Conservation (phyloP, 2,888 invertebrate species). For the Pristionchus mayeri region DNA sequence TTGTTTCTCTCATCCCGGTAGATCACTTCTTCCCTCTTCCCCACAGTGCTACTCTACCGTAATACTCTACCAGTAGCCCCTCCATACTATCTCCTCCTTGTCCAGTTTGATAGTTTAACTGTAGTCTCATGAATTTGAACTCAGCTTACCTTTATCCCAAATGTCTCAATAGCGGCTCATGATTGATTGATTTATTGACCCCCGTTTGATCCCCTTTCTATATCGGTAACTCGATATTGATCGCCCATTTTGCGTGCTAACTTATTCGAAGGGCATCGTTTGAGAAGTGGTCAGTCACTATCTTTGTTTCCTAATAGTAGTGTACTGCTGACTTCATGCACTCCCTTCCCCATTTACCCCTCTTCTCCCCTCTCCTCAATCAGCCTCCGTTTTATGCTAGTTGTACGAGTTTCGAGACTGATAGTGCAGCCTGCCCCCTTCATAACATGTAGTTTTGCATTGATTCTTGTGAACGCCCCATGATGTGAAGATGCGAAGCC, state of each 20-base stretch:
- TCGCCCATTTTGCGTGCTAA: conserved; percentile 19
- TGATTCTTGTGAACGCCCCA: conserved; percentile 6
- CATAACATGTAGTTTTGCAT: conserved; percentile 39
- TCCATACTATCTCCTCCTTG: conserved; percentile 1
- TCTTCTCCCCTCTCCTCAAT: not conserved
- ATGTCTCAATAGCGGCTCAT: conserved; percentile 16
- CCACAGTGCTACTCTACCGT: not conserved
- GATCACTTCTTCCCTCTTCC: not conserved
- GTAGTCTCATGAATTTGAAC: conserved; percentile 40
- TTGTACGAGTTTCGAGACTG: conserved; percentile 19
- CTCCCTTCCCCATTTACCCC: not conserved
- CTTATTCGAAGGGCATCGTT: conserved; percentile 22
- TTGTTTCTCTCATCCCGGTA: conserved; percentile 15
- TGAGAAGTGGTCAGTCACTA: conserved; percentile 12
- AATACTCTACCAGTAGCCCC: not conserved
- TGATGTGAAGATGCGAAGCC: not conserved
- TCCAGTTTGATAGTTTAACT: conserved; percentile 33
- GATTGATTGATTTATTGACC: not conserved
- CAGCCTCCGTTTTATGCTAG: conserved; percentile 23
- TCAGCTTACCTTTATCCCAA: conserved; percentile 6
- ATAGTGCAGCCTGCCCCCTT: not conserved
- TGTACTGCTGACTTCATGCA: not conserved
- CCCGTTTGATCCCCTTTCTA: not conserved
- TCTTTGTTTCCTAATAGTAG: not conserved
- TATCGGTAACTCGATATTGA: conserved; percentile 21